phyloP scores from a whole-genome alignment of 2,888 invertebrate species.

The Lasiommata megera region DNA sequence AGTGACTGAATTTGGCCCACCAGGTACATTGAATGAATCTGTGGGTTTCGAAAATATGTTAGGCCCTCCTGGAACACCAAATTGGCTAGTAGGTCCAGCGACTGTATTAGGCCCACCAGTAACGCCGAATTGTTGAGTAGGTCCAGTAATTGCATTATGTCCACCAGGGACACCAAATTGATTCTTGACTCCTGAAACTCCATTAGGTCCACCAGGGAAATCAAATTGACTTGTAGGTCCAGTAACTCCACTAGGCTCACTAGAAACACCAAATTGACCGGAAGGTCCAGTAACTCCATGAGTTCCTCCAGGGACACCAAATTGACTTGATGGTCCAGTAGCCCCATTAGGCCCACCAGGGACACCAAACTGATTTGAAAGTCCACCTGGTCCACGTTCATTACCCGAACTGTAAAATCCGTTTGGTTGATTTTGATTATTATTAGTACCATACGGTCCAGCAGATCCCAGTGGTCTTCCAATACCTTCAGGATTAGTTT shows the following conservation, averaged over 20 bases:
- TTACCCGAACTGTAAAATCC: neutral
- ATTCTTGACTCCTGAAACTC: neutral
- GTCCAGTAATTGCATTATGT: no score
- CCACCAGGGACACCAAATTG: no score
- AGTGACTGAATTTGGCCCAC: no score
- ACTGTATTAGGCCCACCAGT: no score
- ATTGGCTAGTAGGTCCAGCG: no score
- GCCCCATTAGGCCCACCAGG: neutral
- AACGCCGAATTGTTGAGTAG: no score
- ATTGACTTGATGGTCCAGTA: neutral
- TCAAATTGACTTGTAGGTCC: neutral
- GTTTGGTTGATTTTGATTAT: slow-evolving; percentile 4
- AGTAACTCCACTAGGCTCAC: neutral
- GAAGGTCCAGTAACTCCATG: no score
- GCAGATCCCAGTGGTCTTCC: slow-evolving; percentile 1
- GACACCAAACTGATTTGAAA: neutral
- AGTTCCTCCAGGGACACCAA: neutral
- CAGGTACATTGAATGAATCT: no score
- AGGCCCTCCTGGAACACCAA: no score
- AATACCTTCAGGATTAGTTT: neutral
- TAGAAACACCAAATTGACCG: neutral
- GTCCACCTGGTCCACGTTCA: neutral
- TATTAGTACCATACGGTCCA: slow-evolving; percentile 8
- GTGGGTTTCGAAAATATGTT: no score
- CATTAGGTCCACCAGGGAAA: neutral